A percentile compares a stretch with the other conserved stretches of the same genome.
Conservation (phyloP, 2,888 invertebrate species). For the Aspidiotus destructor region DNA sequence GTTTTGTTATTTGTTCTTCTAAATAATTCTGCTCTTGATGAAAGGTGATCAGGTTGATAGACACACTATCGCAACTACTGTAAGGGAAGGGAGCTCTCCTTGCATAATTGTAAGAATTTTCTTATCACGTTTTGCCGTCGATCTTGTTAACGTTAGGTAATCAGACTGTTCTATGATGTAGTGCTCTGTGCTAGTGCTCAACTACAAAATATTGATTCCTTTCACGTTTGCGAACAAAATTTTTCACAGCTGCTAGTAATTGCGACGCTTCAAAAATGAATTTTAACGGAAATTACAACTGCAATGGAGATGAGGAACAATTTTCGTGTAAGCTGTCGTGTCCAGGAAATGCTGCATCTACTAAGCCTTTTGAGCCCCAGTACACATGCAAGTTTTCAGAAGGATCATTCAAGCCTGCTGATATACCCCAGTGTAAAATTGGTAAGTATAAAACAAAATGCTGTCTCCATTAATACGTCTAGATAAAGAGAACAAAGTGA, state of each 20-base stretch:
- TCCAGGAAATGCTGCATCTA: conserved; percentile 54
- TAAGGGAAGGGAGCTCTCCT: no score
- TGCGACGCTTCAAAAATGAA: conserved; percentile 54
- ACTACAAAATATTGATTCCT: neutral
- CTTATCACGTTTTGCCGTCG: no score
- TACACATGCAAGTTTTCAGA: conserved; percentile 59
- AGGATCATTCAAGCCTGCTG: conserved; percentile 57
- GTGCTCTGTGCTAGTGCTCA: conserved; percentile 14
- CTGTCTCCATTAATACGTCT: neutral
- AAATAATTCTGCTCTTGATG: no score
- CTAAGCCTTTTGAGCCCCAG: conserved; percentile 49
- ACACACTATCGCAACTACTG: no score
- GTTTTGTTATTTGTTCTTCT: no score
- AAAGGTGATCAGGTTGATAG: no score
- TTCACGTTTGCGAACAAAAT: neutral
- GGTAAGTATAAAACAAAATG: conserved; percentile 43
- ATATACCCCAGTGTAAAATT: conserved; percentile 62
- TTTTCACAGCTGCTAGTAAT: conserved; percentile 48
- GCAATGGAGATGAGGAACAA: conserved; percentile 52
- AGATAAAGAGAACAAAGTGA: neutral
- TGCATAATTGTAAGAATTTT: no score
- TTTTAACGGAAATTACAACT: conserved; percentile 69
- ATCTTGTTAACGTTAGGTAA: neutral
- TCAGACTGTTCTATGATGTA: neutral
- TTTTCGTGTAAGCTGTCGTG: conserved; percentile 59